phyloP scores from a whole-genome alignment of 1,140 invertebrate genomes.

The Heliconius eleuchia region DNA sequence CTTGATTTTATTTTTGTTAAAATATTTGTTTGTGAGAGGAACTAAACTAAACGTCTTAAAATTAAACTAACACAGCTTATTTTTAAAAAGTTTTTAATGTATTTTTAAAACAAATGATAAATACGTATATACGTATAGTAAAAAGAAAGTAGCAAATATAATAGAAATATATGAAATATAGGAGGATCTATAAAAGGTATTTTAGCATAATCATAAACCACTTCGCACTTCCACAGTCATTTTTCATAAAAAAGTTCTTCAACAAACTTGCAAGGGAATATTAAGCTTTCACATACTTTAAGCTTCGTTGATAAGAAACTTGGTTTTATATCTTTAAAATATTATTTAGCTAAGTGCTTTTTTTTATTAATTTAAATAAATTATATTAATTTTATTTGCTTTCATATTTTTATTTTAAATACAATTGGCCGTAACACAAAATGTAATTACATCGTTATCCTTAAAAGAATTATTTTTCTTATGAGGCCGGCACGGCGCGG shows the following conservation, averaged over 20 bases:
- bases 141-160: background rate
- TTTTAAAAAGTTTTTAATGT: too few species aligned
- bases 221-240: conserved; percentile 15
- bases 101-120: background rate
- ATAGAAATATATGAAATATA: background rate
- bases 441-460: too few species aligned
- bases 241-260: conserved; percentile 25
- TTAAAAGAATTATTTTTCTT: too few species aligned
- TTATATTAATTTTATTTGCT: background rate
- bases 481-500: too few species aligned
- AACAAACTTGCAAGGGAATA: conserved; percentile 23
- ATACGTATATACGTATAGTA: background rate
- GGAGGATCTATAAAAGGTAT: conserved; percentile 67
- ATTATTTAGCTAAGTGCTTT: background rate
- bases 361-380: background rate
- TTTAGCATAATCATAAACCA: conserved; percentile 30
- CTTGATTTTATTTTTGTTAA: too few species aligned
- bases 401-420: too few species aligned
- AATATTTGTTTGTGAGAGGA: too few species aligned
- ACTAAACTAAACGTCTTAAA: too few species aligned
- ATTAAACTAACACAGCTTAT: too few species aligned
- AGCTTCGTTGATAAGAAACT: conserved; percentile 5
- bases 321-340: background rate
- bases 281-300: conserved; percentile 27
- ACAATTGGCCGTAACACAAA: too few species aligned